Evolutionary conservation across 2,113 vertebrate species (phyloP).

Genomic region (Willisornis vidua): DNA sequence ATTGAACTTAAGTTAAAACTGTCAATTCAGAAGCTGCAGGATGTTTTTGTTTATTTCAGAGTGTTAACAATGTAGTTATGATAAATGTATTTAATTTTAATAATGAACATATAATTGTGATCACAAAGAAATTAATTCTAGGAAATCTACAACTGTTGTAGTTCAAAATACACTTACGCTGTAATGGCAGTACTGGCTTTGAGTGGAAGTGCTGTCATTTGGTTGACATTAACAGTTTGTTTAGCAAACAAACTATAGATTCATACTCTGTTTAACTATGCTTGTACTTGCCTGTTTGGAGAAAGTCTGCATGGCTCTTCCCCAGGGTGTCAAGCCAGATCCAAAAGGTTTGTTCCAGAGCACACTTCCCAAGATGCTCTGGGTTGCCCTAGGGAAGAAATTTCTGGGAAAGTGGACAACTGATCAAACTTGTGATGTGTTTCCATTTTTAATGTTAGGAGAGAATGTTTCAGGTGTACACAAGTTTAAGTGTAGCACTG

Average conservation of each 20-base stretch:
- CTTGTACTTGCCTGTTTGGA: background rate
- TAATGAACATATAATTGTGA: background rate
- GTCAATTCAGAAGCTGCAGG: background rate
- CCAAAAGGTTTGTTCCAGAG: background rate
- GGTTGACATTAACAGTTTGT: background rate
- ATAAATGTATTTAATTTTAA: background rate
- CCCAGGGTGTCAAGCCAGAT: background rate
- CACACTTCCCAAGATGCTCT: background rate
- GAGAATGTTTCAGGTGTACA: background rate
- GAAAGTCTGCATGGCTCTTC: background rate
- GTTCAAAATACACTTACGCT: background rate
- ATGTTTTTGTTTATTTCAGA: background rate
- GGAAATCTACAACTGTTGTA: background rate
- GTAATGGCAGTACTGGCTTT: background rate
- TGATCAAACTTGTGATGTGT: background rate
- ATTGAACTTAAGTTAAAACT: background rate
- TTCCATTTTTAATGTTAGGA: background rate
- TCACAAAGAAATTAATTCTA: background rate
- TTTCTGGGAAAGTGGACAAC: background rate
- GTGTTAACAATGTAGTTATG: background rate
- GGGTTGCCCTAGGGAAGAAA: background rate
- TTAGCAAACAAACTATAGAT: background rate
- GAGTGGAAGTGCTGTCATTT: background rate
- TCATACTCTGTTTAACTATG: background rate
- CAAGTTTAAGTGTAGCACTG: background rate